Evolutionary conservation across 64 coral and sea anemone species (phyloP).

Genomic region (Hydrozoanthus tunicans): DNA sequence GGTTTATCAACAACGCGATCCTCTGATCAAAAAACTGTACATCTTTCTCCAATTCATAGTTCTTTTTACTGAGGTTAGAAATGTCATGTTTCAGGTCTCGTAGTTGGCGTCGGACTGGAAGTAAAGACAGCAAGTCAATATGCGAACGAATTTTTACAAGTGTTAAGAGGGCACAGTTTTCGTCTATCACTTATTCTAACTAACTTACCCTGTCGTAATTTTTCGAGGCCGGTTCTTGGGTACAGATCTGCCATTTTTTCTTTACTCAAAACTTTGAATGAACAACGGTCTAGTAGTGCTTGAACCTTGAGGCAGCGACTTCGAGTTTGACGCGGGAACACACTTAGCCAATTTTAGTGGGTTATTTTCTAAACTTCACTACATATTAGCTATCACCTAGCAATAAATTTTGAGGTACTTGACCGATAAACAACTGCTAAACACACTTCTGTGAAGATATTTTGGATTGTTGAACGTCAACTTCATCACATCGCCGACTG

Average conservation of each 20-base stretch:
- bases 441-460: background rate
- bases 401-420: background rate
- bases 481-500: conserved; percentile 28
- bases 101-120: conserved; percentile 78
- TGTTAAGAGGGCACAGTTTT: background rate
- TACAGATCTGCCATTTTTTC: conserved; percentile 25
- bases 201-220: conserved; percentile 43
- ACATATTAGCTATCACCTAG: conserved; percentile 22
- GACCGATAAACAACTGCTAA: background rate
- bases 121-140: background rate
- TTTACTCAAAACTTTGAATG: background rate
- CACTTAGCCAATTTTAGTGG: background rate
- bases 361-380: conserved; percentile 15
- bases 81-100: conserved; percentile 86
- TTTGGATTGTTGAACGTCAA: background rate
- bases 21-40: conserved; percentile 96
- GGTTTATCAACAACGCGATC: conserved; percentile 92
- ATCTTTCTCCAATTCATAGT: conserved; percentile 94
- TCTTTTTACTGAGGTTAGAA: conserved; percentile 90
- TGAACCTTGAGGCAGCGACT: background rate
- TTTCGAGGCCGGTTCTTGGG: conserved; percentile 46
- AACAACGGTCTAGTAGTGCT: background rate
- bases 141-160: background rate
- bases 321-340: conserved; percentile 18
- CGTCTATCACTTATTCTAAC: background rate